phyloP scores from a whole-genome alignment of 2,113 vertebrate species.

The Bos taurus region DNA sequence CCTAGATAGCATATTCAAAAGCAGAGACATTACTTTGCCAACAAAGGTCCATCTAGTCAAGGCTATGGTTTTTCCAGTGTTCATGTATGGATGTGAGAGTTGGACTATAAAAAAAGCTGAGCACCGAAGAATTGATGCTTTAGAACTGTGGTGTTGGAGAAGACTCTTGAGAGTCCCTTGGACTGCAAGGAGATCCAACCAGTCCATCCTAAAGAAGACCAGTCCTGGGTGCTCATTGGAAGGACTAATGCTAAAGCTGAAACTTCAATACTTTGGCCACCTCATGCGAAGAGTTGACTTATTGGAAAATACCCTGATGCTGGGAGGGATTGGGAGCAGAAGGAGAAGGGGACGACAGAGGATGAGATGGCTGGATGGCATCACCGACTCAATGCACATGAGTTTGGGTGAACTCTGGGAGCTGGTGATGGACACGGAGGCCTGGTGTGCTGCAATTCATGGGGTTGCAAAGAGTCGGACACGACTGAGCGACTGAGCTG shows the following conservation, averaged over 20 bases:
- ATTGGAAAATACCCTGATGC: not conserved
- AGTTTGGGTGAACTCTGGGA: not conserved
- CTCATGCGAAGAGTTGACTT: not conserved
- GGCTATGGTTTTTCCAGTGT: not conserved
- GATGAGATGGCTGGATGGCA: not conserved
- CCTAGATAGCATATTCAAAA: not conserved
- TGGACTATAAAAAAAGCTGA: not conserved
- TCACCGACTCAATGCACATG: not conserved
- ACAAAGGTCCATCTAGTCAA: not conserved
- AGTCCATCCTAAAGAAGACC: not conserved
- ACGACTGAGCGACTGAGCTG: rapidly evolving
- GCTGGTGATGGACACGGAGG: not conserved
- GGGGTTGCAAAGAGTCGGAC: not conserved
- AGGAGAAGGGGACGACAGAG: not conserved
- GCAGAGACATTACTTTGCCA: not conserved
- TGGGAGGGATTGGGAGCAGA: not conserved
- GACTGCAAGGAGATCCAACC: not conserved
- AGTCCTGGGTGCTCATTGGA: not conserved
- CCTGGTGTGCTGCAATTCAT: not conserved
- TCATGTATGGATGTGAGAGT: not conserved
- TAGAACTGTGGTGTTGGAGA: not conserved
- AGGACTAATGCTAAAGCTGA: not conserved
- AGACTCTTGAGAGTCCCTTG: not conserved
- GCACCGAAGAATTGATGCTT: rapidly evolving
- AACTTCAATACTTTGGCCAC: not conserved